phyloP scores from a whole-genome alignment of 2,797 vertebrate genomes.

The Crocidura indochinensis region DNA sequence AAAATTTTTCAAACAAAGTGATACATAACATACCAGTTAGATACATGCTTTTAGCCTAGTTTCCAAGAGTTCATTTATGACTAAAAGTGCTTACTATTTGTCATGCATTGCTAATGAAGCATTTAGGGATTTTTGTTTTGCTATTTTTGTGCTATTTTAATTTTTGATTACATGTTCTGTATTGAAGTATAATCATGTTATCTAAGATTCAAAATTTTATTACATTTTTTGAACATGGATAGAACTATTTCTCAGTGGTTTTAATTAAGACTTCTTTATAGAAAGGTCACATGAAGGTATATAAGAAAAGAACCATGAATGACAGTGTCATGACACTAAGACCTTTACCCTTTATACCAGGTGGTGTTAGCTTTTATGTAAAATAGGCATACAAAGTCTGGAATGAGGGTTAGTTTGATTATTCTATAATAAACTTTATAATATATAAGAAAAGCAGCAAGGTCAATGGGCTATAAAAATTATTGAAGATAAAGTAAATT shows the following conservation, averaged over 20 bases:
- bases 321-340: background rate
- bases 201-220: constrained; percentile 28
- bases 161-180: too few relatives aligned
- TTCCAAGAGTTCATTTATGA: too few relatives aligned
- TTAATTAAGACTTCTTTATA: background rate
- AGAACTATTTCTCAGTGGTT: background rate
- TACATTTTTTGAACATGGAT: background rate
- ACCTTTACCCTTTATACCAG: too few relatives aligned
- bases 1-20: constrained; percentile 29
- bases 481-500: background rate
- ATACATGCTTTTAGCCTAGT: background rate
- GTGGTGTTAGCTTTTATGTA: background rate
- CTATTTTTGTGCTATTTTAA: too few relatives aligned
- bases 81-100: too few relatives aligned
- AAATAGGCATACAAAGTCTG: background rate
- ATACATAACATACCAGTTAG: background rate
- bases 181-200: background rate
- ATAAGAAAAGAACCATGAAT: background rate
- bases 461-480: background rate
- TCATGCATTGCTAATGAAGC: too few relatives aligned
- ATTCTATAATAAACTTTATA: background rate
- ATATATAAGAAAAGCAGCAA: background rate
- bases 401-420: background rate
- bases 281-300: background rate
- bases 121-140: too few relatives aligned